phyloP scores from a whole-genome alignment of 2,797 vertebrate species.

The Epinephelus malabaricus region DNA sequence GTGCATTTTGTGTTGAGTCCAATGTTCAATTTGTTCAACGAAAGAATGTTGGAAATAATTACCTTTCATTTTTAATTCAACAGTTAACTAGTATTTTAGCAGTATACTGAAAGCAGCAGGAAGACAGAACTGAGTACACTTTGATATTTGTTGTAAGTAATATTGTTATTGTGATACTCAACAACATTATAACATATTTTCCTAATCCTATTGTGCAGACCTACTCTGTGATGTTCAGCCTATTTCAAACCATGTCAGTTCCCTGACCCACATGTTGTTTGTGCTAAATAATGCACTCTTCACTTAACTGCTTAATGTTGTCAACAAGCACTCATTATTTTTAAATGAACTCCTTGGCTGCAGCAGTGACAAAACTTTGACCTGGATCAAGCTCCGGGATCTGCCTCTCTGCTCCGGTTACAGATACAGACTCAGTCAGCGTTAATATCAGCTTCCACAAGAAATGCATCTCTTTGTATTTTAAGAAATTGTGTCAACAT shows the following conservation, averaged over 20 bases:
- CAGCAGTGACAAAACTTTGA: constrained; percentile 76
- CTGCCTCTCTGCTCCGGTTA: constrained; percentile 37
- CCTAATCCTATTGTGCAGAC: too few relatives aligned
- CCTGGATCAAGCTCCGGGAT: constrained; percentile 14
- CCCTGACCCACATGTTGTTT: constrained; percentile 34
- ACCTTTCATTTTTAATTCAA: too few relatives aligned
- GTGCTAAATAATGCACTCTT: constrained; percentile 68
- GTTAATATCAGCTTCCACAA: neutral
- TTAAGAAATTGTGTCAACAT: too few relatives aligned
- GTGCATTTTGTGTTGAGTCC: too few relatives aligned
- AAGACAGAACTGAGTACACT: too few relatives aligned
- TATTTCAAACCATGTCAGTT: constrained; percentile 22
- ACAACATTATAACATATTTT: too few relatives aligned
- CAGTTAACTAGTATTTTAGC: too few relatives aligned
- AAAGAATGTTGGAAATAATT: too few relatives aligned
- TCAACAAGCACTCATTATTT: constrained; percentile 83
- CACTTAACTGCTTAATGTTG: constrained; percentile 55
- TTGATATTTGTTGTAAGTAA: too few relatives aligned
- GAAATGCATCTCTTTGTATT: neutral
- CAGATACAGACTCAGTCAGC: constrained; percentile 10
- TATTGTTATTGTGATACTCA: too few relatives aligned
- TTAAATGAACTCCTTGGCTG: constrained; percentile 81
- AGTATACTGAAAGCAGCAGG: too few relatives aligned
- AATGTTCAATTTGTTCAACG: too few relatives aligned
- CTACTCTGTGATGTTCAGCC: neutral